Base-by-base conservation (phyloP, 2,888 invertebrate species). In the Emmelina monodactyla region DNA sequence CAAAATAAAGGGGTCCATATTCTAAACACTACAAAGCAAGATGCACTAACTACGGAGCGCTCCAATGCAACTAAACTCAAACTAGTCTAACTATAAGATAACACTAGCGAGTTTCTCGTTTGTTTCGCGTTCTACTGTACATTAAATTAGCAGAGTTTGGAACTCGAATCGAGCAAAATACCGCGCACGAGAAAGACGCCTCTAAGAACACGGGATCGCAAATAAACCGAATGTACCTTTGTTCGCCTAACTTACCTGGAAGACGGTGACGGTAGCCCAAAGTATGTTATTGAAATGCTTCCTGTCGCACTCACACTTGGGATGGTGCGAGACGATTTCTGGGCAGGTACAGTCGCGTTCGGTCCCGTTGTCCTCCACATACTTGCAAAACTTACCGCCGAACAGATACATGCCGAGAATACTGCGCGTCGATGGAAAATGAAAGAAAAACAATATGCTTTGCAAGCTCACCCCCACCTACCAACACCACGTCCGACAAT, bases 351-450 rank as follows among this genome's bases (percentile, higher is more conserved):
- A 97, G 83, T 92, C 91, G 72, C 89, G 87, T 81, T 87, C 88
- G 75, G 81, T 82, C 78, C 88, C 88, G 69, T 85, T 83, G 73
- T 90, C 90, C 83, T 94, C 92, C 83, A 88, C 86, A 87, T 88
- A 92, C 88, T 93, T 94, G 92, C 96, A 96, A 93, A 97, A 96
- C 91, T 95, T 95, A 91, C 96, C 95, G 84, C 96, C 96, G 87
- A 97, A 97, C 84, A 97, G 91, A 88, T 94, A 94, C 95, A 96
- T 97, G 85, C 97, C 97, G 87, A 97, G 92, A 84, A 95, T 94
- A 89, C 97, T 97, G 91, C 82, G 82, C 83, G 75, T 56, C 53
- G 69, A 49, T 65, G 55, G 62, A 61, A 69, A 79, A 79, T 76
- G 78, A 79, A 73, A 79, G 73, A 71, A 72, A 72, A 70, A 71